A percentile compares a stretch with the other conserved stretches of the same genome.
Conservation (phyloP, 2,888 invertebrate species). For the Anoncus sp. region DNA sequence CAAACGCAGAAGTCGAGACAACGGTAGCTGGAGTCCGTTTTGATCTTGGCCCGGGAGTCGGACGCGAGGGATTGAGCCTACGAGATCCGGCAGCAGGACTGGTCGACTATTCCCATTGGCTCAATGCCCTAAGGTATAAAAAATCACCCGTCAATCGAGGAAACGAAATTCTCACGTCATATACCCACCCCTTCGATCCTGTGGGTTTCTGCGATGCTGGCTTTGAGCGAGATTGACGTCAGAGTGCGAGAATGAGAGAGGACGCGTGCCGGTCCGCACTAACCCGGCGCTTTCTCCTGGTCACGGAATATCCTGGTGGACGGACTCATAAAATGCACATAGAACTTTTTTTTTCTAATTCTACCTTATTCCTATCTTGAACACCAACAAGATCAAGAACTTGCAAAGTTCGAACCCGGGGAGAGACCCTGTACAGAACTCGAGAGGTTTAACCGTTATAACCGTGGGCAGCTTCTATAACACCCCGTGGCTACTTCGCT, state of each 20-base stretch:
- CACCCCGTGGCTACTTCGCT: constrained; percentile 59
- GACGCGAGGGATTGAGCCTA: constrained; percentile 85
- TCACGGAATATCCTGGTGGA: constrained; percentile 59
- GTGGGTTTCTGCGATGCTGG: constrained; percentile 49
- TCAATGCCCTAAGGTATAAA: constrained; percentile 84
- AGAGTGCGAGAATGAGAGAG: constrained; percentile 26
- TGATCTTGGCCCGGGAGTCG: constrained; percentile 83
- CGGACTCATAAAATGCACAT: constrained; percentile 57
- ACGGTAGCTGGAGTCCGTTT: constrained; percentile 82
- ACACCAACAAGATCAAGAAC: constrained; percentile 26
- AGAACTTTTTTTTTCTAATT: constrained; percentile 21
- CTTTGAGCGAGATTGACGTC: constrained; percentile 48
- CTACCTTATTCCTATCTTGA: constrained; percentile 10
- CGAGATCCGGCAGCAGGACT: constrained; percentile 85
- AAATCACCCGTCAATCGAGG: constrained; percentile 43
- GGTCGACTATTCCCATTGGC: constrained; percentile 86
- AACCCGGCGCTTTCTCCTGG: constrained; percentile 64
- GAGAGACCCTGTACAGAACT: constrained; percentile 43
- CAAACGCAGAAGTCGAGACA: constrained; percentile 82
- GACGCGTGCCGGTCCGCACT: constrained; percentile 53
- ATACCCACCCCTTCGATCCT: constrained; percentile 44
- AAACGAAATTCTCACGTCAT: constrained; percentile 41
- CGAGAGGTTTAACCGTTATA: constrained; percentile 57
- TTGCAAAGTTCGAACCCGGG: constrained; percentile 32
- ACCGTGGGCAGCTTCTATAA: constrained; percentile 66